Evolutionary conservation across 2,113 vertebrate species (phyloP).

Genomic region (Crotalus helleri): DNA sequence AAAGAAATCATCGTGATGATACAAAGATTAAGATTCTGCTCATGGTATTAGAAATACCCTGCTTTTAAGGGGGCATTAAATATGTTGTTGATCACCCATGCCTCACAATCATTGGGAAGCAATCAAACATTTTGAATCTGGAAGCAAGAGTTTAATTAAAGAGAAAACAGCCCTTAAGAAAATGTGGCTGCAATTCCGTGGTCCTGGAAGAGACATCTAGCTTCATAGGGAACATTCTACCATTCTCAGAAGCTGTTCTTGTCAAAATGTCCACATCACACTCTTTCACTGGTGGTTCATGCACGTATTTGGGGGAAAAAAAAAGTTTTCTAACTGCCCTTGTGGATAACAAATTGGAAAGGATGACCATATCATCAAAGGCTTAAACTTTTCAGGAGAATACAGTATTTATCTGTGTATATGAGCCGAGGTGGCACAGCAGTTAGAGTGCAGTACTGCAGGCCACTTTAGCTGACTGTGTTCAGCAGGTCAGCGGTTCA

Average conservation of each 20-base stretch:
- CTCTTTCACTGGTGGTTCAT: too few species aligned
- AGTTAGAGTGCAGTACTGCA: too few species aligned
- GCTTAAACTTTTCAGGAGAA: too few species aligned
- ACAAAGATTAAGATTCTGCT: background rate
- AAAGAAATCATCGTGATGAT: background rate
- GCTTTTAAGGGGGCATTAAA: background rate
- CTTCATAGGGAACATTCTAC: background rate
- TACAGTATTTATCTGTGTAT: too few species aligned
- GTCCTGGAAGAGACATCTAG: background rate
- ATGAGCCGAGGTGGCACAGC: too few species aligned
- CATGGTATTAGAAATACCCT: background rate
- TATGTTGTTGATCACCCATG: background rate
- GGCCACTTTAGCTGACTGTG: too few species aligned
- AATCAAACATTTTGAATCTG: background rate
- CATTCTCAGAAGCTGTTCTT: background rate
- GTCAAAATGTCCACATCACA: background rate
- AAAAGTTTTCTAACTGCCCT: background rate
- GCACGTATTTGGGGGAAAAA: background rate
- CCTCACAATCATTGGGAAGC: background rate
- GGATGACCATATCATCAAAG: background rate
- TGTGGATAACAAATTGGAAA: background rate
- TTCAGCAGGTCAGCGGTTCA: too few species aligned
- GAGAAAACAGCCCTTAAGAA: background rate
- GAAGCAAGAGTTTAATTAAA: background rate
- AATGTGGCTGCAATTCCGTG: background rate